Conservation (phyloP, 1,140 invertebrate genomes). For the Drosophila ambigua region DNA sequence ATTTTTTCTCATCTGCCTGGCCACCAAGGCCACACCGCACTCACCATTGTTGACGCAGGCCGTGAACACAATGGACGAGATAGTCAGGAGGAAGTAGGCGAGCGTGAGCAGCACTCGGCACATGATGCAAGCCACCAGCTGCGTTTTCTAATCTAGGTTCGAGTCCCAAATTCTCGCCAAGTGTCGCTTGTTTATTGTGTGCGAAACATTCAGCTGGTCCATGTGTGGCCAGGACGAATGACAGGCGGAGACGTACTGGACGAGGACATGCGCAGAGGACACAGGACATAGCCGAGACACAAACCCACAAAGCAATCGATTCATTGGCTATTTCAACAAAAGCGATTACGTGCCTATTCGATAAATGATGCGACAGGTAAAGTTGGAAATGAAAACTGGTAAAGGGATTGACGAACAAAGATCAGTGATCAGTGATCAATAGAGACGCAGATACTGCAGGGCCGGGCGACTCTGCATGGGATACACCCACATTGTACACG, state of each 20-base stretch:
- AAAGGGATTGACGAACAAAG: background rate
- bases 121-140: conserved; percentile 47
- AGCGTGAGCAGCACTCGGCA: conserved; percentile 58
- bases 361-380: background rate
- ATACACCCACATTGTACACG: conserved; percentile 85
- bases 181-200: conserved; percentile 33
- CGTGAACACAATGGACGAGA: conserved; percentile 70
- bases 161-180: conserved; percentile 12
- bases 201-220: conserved; percentile 25
- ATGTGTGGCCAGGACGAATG: conserved; percentile 36
- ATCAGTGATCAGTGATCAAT: conserved; percentile 1
- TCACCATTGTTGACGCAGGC: conserved; percentile 75
- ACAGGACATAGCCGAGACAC: background rate
- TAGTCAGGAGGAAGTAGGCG: conserved; percentile 67
- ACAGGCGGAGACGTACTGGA: conserved; percentile 17
- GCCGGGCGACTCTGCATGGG: conserved; percentile 84
- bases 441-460: conserved; percentile 71
- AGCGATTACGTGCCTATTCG: no score
- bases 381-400: conserved; percentile 36
- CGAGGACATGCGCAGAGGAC: conserved; percentile 54
- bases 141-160: conserved; percentile 32
- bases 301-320: conserved; percentile 4
- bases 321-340: background rate
- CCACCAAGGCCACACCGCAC: conserved; percentile 44
- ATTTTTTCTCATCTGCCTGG: conserved; percentile 57